Conservation (phyloP, 1,140 invertebrate species). For the Pseudomyrmex sp. region DNA sequence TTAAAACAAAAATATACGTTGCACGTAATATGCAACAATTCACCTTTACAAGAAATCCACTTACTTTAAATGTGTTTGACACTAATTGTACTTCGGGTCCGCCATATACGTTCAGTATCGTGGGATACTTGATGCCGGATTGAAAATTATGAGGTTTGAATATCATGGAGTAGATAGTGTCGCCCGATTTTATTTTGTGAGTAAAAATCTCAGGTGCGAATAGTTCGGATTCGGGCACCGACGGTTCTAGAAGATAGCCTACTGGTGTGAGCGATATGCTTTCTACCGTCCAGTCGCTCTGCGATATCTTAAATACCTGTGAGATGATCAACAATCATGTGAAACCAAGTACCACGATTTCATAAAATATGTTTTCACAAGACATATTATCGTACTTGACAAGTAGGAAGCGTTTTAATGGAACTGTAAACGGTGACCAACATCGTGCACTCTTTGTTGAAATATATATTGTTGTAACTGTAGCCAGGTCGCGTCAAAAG, state of each 20-base stretch:
- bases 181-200: conserved; percentile 90
- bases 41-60: not conserved
- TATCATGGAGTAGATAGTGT: conserved; percentile 95
- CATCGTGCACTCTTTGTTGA: conserved; percentile 93
- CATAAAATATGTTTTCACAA: not conserved
- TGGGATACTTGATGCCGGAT: conserved; percentile 94
- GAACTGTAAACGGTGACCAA: conserved; percentile 96
- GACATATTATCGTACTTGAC: conserved; percentile 84
- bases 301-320: conserved; percentile 90
- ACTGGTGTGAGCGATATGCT: conserved; percentile 88
- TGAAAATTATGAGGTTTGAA: conserved; percentile 94
- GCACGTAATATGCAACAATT: not conserved
- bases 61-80: conserved; percentile 97
- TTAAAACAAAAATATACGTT: not conserved
- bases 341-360: not conserved
- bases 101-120: conserved; percentile 98
- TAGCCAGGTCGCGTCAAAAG: conserved; percentile 91
- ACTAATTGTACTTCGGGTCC: conserved; percentile 99
- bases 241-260: conserved; percentile 90
- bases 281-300: conserved; percentile 88
- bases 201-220: conserved; percentile 91
- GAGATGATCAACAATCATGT: not conserved
- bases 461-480: conserved; percentile 91
- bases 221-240: conserved; percentile 86
- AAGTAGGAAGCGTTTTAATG: conserved; percentile 92